phyloP scores from a whole-genome alignment of 2,113 vertebrate species.

The Deroptyus accipitrinus region DNA sequence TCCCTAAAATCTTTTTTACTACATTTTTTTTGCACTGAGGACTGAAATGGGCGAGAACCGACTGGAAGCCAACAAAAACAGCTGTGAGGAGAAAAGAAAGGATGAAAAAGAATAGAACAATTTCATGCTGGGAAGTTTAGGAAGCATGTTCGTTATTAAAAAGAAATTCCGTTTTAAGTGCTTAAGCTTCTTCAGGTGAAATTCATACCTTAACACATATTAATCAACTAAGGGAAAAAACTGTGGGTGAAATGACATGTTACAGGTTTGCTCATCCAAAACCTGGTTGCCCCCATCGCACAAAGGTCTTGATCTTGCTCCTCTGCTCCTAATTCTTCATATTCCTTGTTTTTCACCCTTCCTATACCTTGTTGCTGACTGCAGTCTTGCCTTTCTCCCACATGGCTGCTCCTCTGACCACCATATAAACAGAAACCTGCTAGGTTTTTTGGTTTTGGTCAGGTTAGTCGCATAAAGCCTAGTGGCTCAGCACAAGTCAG shows the following conservation, averaged over 20 bases:
- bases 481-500: neutral
- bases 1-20: neutral
- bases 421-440: neutral
- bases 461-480: neutral
- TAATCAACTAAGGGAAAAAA: neutral
- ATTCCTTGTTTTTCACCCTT: neutral
- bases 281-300: neutral
- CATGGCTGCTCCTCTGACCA: neutral
- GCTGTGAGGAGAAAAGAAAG: neutral
- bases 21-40: neutral
- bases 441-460: neutral
- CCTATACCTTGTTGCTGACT: neutral
- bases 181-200: neutral
- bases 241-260: fast-evolving
- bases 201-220: neutral
- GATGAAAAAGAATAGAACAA: neutral
- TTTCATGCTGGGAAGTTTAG: neutral
- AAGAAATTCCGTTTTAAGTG: neutral
- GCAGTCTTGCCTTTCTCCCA: neutral
- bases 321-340: neutral
- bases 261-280: neutral
- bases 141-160: neutral
- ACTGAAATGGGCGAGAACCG: neutral
- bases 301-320: neutral
- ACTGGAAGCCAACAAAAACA: neutral